These are phyloP conservation scores for Urophycis tenuis DNA, from an alignment of 2,797 vertebrate species.

Conservation along the genomic window DNA sequence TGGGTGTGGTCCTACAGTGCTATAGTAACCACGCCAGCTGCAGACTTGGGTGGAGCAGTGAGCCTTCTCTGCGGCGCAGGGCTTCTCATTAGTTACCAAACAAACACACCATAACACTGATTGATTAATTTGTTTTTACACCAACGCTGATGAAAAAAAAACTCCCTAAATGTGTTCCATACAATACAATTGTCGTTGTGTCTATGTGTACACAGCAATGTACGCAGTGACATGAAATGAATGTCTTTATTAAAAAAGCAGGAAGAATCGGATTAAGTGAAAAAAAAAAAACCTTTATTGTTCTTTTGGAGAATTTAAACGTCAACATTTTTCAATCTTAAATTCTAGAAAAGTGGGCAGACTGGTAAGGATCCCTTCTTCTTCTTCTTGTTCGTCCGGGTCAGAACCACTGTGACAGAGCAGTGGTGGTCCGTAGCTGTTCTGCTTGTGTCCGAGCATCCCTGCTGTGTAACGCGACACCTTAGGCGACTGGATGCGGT, in stretches of 20 bases:
- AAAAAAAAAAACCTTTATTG: slow-evolving; percentile 69
- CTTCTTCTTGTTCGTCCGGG: background rate
- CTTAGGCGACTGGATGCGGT: slow-evolving; percentile 20
- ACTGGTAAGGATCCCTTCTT: background rate
- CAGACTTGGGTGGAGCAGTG: no score
- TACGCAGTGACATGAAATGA: background rate
- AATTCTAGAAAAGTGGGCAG: slow-evolving; percentile 52
- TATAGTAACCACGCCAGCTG: background rate
- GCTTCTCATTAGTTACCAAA: background rate
- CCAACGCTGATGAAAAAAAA: background rate
- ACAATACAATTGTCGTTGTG: no score
- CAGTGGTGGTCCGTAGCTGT: background rate
- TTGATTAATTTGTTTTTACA: background rate
- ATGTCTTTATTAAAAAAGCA: background rate
- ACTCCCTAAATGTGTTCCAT: no score
- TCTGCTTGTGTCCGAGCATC: background rate
- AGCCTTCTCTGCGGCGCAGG: no score
- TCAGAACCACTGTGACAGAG: background rate
- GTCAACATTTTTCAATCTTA: slow-evolving; percentile 27
- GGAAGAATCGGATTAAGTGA: background rate
- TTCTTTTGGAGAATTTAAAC: slow-evolving; percentile 53
- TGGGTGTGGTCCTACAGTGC: background rate
- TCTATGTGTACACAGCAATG: background rate
- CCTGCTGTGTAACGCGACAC: background rate
- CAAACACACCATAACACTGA: background rate